Percentiles rank a stretch among this genome's conserved stretches.
Evolutionary conservation across 2,797 vertebrate species (phyloP).

Genomic region (Oreochromis mossambicus): DNA sequence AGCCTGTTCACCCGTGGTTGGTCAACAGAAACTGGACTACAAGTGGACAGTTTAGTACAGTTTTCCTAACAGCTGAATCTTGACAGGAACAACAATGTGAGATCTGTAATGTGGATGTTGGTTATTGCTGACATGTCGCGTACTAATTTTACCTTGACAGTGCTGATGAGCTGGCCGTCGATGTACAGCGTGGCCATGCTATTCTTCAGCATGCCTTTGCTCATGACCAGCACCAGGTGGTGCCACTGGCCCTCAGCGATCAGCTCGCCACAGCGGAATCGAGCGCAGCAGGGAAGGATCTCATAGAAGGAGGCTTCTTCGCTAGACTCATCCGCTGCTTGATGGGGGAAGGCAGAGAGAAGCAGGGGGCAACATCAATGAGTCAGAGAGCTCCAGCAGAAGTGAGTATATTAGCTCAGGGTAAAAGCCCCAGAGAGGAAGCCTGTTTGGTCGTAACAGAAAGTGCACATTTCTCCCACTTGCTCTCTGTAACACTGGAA

Average conservation of each 20-base stretch:
- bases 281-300: slow-evolving; percentile 94
- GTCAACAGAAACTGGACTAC: background rate
- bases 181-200: slow-evolving; percentile 93
- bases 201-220: slow-evolving; percentile 99
- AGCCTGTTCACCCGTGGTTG: background rate
- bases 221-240: slow-evolving; percentile 96
- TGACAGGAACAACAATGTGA: accelerated
- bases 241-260: slow-evolving; percentile 98
- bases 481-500: background rate
- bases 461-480: background rate
- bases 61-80: accelerated
- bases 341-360: background rate
- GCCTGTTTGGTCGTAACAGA: background rate
- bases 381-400: background rate
- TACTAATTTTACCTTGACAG: slow-evolving; percentile 84
- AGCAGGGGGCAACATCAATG: background rate
- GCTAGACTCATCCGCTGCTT: slow-evolving; percentile 89
- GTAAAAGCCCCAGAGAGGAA: background rate
- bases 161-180: slow-evolving; percentile 90
- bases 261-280: slow-evolving; percentile 93
- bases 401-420: background rate
- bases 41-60: background rate
- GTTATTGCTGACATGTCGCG: background rate
- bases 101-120: background rate
- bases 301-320: slow-evolving; percentile 97